Evolutionary conservation across 2,888 invertebrate species (phyloP).

Genomic region (Zaprionus obscuricornis): DNA sequence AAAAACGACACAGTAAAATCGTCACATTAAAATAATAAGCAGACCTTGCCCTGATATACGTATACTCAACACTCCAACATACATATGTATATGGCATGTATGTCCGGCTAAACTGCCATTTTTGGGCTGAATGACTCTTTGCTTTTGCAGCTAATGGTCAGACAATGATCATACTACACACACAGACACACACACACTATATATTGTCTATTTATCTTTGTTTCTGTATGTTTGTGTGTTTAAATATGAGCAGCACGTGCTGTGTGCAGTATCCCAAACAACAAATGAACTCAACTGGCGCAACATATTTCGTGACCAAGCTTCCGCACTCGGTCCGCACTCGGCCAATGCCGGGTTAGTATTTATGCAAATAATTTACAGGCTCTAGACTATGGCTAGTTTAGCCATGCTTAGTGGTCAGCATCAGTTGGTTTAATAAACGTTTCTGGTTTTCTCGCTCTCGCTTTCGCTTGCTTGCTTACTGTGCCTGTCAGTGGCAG

Average conservation of each 20-base stretch:
- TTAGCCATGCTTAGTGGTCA: slow-evolving; percentile 42
- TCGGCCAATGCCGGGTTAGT: slow-evolving; percentile 18
- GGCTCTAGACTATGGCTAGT: too few relatives aligned
- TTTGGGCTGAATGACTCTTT: background rate
- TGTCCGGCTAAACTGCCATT: background rate
- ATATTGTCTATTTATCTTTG: slow-evolving; percentile 7
- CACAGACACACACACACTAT: background rate
- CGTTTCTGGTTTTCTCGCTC: too few relatives aligned
- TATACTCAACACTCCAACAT: too few relatives aligned
- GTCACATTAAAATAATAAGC: slow-evolving; percentile 75
- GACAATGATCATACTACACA: slow-evolving; percentile 19
- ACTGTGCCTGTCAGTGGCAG: too few relatives aligned
- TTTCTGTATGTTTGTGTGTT: slow-evolving; percentile 27
- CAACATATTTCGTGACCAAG: slow-evolving; percentile 33
- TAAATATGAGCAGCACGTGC: slow-evolving; percentile 76
- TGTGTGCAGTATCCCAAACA: slow-evolving; percentile 26
- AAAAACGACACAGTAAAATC: slow-evolving; percentile 58
- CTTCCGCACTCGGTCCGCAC: slow-evolving; percentile 6
- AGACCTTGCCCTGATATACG: slow-evolving; percentile 26
- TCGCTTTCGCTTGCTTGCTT: too few relatives aligned
- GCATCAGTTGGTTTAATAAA: slow-evolving; percentile 34
- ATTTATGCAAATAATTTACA: slow-evolving; percentile 74
- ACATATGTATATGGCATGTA: background rate
- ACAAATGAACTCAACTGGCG: slow-evolving; percentile 42
- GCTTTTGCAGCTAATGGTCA: slow-evolving; percentile 28